Percentiles rank a stretch among this genome's conserved stretches.
These are phyloP conservation scores for Platalea minor DNA, from an alignment of 2,797 vertebrate species.

Conservation along the genomic window DNA sequence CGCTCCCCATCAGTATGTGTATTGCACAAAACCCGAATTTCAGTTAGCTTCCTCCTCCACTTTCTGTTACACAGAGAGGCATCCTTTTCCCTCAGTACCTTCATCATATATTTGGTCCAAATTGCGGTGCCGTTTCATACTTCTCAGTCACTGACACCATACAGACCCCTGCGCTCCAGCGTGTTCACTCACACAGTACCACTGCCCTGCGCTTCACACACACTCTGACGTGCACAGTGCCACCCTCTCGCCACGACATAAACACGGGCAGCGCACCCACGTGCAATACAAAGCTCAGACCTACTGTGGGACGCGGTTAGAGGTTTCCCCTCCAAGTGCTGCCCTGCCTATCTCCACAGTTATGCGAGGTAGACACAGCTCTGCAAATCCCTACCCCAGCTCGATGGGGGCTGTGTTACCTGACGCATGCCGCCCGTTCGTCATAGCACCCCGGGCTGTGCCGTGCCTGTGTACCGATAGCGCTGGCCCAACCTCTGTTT, in stretches of 20 bases:
- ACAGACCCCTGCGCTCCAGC: not conserved
- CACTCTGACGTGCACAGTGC: not conserved
- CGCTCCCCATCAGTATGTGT: not conserved
- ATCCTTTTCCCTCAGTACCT: not conserved
- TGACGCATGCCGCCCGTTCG: accelerated
- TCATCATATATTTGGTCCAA: not conserved
- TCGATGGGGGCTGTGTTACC: not conserved
- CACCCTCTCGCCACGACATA: not conserved
- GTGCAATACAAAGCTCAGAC: accelerated
- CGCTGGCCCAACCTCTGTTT: not conserved
- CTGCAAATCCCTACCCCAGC: not conserved
- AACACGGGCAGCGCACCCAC: not conserved
- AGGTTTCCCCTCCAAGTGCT: not conserved
- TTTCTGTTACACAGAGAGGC: not conserved
- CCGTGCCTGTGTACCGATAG: not conserved
- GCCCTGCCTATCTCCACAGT: accelerated
- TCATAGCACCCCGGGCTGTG: not conserved
- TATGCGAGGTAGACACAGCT: not conserved
- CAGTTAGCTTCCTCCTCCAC: not conserved
- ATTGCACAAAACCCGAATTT: not conserved
- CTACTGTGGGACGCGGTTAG: accelerated
- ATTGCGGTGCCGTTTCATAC: not conserved
- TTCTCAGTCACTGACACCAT: not conserved
- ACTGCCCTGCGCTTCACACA: not conserved
- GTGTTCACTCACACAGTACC: not conserved